A percentile compares a stretch with the other conserved stretches of the same genome.
Evolutionary conservation across 2,797 vertebrate species (phyloP).

Genomic region (Sebastes flavidus): DNA sequence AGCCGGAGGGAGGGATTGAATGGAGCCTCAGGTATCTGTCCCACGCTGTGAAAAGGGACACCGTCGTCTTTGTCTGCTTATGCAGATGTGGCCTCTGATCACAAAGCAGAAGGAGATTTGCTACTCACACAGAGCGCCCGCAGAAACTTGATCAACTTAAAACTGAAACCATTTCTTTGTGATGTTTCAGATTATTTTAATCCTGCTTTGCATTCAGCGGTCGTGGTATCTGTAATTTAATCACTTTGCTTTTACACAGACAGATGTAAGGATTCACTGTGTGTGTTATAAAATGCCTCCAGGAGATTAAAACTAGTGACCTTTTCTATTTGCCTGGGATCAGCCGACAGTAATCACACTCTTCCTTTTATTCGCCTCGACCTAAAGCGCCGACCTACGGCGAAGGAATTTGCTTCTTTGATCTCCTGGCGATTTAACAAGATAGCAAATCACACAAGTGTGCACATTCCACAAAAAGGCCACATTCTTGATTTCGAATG

Average conservation of each 20-base stretch:
- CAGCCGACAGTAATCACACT: slow-evolving; percentile 24
- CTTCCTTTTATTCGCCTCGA: not conserved
- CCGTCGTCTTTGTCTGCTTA: slow-evolving; percentile 35
- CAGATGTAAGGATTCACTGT: slow-evolving; percentile 16
- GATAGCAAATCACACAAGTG: slow-evolving; percentile 22
- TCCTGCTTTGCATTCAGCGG: slow-evolving; percentile 25
- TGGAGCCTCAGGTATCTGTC: slow-evolving; percentile 45
- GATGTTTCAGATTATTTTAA: slow-evolving; percentile 37
- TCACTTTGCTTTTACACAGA: slow-evolving; percentile 1
- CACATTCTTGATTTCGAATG: slow-evolving; percentile 44
- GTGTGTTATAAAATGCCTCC: slow-evolving; percentile 38
- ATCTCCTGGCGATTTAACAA: slow-evolving; percentile 37
- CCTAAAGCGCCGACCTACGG: slow-evolving; percentile 21
- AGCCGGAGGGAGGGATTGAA: slow-evolving; percentile 40
- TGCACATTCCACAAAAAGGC: slow-evolving; percentile 26
- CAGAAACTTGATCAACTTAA: slow-evolving; percentile 8
- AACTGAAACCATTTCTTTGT: not conserved
- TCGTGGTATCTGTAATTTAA: slow-evolving; percentile 33
- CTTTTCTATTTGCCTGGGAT: slow-evolving; percentile 55
- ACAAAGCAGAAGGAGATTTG: slow-evolving; percentile 23
- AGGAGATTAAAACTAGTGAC: slow-evolving; percentile 61
- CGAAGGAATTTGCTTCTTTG: slow-evolving; percentile 34
- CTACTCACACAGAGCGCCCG: not conserved
- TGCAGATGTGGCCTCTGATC: slow-evolving; percentile 52
- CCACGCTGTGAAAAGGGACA: slow-evolving; percentile 35